Evolutionary conservation across 2,797 vertebrate genomes (phyloP), one percentile per base, ranked within the genome.

Genomic region (Mycteria americana): DNA sequence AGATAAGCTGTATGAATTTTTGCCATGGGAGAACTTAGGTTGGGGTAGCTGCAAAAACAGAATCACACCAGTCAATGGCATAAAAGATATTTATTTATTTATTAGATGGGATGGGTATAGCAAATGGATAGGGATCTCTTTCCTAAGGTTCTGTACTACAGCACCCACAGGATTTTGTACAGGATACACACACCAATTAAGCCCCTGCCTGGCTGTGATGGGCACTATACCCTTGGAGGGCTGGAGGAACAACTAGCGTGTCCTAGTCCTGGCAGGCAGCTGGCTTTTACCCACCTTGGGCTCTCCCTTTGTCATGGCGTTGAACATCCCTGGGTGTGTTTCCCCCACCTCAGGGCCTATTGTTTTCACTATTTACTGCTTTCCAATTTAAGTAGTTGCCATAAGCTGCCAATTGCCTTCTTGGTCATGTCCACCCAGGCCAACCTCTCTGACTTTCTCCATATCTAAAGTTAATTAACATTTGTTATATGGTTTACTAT

Each of bases 161-260:
- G 19, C 33, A 56, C 27, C 6, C 4, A 59, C 35, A 48, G 19
- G 7, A 18, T 59, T 65, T 65, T 53, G 8, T 45, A 22, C 19
- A 57, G 21, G 15, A 43, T 30, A n/a, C 18, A 35, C 13, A 74
- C 8, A 63, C 5, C 37, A 51, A 4, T 53, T 60, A 79, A 60
- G 15, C 15, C 10, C 15, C 27, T 76, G 13, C 4, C 17, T 18
- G 9, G 12, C 14, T 74, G 5, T 50, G 48, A 45, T 18, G 18
- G 35, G 11, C 18, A 43, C 16, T 41, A 16, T 31, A 31, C 7
- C 10, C 27, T 31, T 2, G 0, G 6, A 65, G 14, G 31, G 60
- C 28, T 2, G 0, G 6, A 65, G 14, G 31, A 67, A 43, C 8
- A 67, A 18, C 5, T 25, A 18, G 23, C 1, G 0, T 39, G 24